Percentiles rank a stretch among this genome's conserved stretches.
These are phyloP conservation scores for Pseudomyrmex cubaensis DNA, from an alignment of 1,140 invertebrate genomes.

Conservation along the genomic window DNA sequence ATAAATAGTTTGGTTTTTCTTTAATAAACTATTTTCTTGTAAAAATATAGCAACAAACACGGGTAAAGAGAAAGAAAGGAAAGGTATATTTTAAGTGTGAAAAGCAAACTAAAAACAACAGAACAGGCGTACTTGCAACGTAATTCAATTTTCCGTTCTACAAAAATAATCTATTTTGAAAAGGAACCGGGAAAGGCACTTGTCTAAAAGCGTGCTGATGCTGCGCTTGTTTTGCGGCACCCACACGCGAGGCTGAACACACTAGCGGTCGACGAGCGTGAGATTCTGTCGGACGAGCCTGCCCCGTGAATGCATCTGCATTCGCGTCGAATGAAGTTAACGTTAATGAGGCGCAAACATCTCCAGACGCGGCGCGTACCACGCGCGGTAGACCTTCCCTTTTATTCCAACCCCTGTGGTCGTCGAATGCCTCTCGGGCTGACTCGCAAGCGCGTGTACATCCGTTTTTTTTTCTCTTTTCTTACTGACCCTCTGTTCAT, in stretches of 20 bases:
- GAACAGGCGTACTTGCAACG: too few species aligned
- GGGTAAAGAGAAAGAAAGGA: too few species aligned
- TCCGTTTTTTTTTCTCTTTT: slow-evolving; percentile 38
- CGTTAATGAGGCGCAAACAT: slow-evolving; percentile 75
- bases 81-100: too few species aligned
- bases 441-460: neutral
- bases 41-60: too few species aligned
- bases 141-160: neutral
- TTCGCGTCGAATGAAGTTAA: slow-evolving; percentile 74
- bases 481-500: slow-evolving; percentile 32
- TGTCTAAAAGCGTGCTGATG: neutral
- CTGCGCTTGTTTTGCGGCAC: slow-evolving; percentile 2
- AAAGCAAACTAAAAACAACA: too few species aligned
- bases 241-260: slow-evolving; percentile 1
- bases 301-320: slow-evolving; percentile 69
- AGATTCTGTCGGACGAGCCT: slow-evolving; percentile 59
- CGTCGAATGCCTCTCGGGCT: slow-evolving; percentile 8
- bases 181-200: too few species aligned
- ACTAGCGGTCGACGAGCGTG: slow-evolving; percentile 45
- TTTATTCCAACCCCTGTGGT: slow-evolving; percentile 62
- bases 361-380: slow-evolving; percentile 65
- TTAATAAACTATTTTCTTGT: too few species aligned
- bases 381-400: slow-evolving; percentile 57
- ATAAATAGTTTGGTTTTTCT: too few species aligned
- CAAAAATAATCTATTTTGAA: neutral